Percentiles rank a stretch among this genome's conserved stretches.
phyloP scores from a whole-genome alignment of 2,888 invertebrate species.

The Allacma fusca region DNA sequence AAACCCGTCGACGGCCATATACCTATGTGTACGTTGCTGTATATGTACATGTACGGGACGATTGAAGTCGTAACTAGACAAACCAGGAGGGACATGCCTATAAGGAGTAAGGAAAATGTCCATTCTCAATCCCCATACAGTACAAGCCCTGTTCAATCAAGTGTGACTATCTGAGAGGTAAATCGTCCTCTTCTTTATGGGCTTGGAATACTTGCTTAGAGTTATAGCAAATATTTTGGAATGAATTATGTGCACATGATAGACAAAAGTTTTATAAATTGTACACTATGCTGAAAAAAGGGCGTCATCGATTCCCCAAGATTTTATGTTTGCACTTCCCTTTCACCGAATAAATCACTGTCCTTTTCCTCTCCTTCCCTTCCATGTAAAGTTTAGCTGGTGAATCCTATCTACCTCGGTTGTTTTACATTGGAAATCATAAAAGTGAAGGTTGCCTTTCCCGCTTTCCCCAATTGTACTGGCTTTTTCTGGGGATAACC shows the following conservation, averaged over 20 bases:
- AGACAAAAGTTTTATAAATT: constrained; percentile 14
- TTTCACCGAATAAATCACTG: constrained; percentile 28
- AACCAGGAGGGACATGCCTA: not conserved
- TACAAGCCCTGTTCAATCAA: not conserved
- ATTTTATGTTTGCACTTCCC: not conserved
- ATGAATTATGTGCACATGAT: constrained; percentile 4
- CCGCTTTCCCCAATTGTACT: too few species aligned
- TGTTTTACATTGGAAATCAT: too few species aligned
- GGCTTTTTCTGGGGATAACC: too few species aligned
- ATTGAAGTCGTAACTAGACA: not conserved
- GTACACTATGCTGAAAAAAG: not conserved
- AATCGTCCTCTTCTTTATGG: not conserved
- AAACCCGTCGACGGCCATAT: not conserved
- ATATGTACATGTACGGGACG: not conserved
- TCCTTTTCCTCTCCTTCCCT: not conserved
- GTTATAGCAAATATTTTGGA: not conserved
- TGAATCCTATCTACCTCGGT: not conserved
- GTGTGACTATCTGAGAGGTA: not conserved
- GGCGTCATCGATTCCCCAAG: constrained; percentile 14
- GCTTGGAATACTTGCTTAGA: not conserved
- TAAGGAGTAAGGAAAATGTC: not conserved
- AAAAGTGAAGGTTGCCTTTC: too few species aligned
- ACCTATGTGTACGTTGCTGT: not conserved
- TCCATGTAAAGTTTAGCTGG: not conserved
- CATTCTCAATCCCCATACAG: not conserved